Evolutionary conservation across 2,797 vertebrate species (phyloP).

Genomic region (Leuciscus waleckii): DNA sequence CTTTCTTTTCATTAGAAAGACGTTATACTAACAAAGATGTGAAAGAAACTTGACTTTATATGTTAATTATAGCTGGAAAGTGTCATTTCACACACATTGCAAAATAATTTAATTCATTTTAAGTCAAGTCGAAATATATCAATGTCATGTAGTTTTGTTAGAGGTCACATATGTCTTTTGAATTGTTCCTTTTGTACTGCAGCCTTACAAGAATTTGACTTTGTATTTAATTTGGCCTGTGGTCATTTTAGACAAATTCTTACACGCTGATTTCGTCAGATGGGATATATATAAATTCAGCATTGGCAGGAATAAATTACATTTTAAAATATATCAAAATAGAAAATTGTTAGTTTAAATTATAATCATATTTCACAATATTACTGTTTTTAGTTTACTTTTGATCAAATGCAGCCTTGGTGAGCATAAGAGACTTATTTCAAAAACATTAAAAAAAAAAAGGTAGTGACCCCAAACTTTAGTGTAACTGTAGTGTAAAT

Average conservation of each 20-base stretch:
- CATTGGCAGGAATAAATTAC: not conserved
- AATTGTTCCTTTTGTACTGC: conserved; percentile 18
- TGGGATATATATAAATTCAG: not conserved
- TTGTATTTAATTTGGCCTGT: conserved; percentile 26
- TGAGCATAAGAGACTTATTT: not conserved
- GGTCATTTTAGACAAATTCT: conserved; percentile 7
- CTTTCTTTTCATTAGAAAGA: not conserved
- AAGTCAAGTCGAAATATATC: conserved; percentile 8
- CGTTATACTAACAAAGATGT: not conserved
- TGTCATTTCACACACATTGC: conserved; percentile 3
- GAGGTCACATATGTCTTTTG: conserved; percentile 25
- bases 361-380: not conserved
- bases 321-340: not conserved
- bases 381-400: not conserved
- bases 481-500: not conserved
- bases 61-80: conserved; percentile 9
- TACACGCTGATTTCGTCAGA: not conserved
- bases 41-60: conserved; percentile 9
- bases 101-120: not conserved
- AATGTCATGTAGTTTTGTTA: conserved; percentile 12
- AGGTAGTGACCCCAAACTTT: not conserved
- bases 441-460: not conserved
- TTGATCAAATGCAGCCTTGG: not conserved
- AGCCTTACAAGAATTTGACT: conserved; percentile 21
- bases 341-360: not conserved